Percentiles rank a stretch among this genome's conserved stretches.
Evolutionary conservation across 2,888 invertebrate species (phyloP).

Genomic region (Eristalis pertinax): DNA sequence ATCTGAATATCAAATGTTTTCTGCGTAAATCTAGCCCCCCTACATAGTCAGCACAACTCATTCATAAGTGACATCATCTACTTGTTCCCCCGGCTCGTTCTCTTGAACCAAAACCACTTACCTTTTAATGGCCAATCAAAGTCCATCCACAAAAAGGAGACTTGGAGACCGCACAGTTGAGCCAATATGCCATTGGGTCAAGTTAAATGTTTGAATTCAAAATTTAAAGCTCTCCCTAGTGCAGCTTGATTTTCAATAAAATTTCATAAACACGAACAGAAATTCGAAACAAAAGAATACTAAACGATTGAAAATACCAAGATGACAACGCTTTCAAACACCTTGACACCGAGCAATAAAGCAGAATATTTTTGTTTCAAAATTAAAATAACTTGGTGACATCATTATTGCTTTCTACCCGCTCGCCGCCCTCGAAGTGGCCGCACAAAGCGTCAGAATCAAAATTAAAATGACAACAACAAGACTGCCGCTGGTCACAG

Average conservation of each 20-base stretch:
- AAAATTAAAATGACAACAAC: conserved; percentile 51
- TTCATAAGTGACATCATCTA: background rate
- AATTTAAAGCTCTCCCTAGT: background rate
- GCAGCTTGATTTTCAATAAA: background rate
- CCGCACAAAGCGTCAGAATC: conserved; percentile 23
- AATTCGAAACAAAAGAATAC: background rate
- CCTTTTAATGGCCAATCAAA: conserved; percentile 8
- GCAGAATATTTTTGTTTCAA: conserved; percentile 51
- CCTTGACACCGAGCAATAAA: conserved; percentile 55
- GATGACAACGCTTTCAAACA: conserved; percentile 40
- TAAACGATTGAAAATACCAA: conserved; percentile 16
- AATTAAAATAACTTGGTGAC: conserved; percentile 59
- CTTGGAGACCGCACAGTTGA: background rate
- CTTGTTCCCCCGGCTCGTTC: background rate
- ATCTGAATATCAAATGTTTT: background rate
- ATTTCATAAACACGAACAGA: background rate
- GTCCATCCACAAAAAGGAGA: conserved; percentile 7
- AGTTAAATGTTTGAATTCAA: background rate
- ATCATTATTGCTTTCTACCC: conserved; percentile 36
- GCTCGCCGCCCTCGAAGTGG: background rate
- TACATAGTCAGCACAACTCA: background rate
- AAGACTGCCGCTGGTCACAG: conserved; percentile 19
- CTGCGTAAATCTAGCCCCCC: background rate
- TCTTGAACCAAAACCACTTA: background rate
- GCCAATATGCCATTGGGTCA: conserved; percentile 42